A percentile compares a stretch with the other conserved stretches of the same genome.
Conservation (phyloP, 2,888 invertebrate genomes). For the Caenorhabditis angaria region DNA sequence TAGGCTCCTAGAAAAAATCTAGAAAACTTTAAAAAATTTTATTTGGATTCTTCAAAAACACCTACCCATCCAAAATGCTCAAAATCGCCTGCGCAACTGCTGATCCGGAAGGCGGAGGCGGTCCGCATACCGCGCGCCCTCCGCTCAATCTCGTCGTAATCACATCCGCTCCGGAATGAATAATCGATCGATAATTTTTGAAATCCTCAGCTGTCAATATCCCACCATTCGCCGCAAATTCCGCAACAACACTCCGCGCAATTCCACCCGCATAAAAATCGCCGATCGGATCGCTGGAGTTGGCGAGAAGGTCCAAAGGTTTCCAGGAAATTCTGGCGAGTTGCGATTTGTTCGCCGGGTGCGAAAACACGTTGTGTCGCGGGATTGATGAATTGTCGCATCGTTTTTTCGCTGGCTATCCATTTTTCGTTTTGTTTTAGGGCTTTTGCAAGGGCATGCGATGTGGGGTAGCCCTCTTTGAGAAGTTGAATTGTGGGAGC, state of each 20-base stretch:
- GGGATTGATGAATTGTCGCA: conserved; percentile 66
- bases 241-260: conserved; percentile 55
- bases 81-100: conserved; percentile 83
- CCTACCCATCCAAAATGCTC: conserved; percentile 79
- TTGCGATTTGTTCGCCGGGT: conserved; percentile 69
- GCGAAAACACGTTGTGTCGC: conserved; percentile 61
- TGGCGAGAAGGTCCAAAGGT: conserved; percentile 60
- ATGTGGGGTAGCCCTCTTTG: conserved; percentile 70
- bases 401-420: conserved; percentile 60
- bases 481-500: conserved; percentile 69
- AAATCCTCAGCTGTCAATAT: conserved; percentile 65
- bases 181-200: conserved; percentile 57
- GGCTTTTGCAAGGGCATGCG: conserved; percentile 65
- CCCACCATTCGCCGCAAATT: conserved; percentile 63
- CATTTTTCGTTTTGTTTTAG: conserved; percentile 48
- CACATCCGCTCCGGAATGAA: conserved; percentile 57
- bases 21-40: background rate
- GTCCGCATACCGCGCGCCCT: conserved; percentile 80
- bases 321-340: conserved; percentile 44
- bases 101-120: conserved; percentile 88
- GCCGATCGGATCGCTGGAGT: conserved; percentile 59
- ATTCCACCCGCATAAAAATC: conserved; percentile 62
- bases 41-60: background rate
- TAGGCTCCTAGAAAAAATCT: no score
- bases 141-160: conserved; percentile 56